Evolutionary conservation across 2,113 vertebrate species (phyloP), one percentile per base, ranked within the genome.

Genomic region (Dissostichus mawsoni): DNA sequence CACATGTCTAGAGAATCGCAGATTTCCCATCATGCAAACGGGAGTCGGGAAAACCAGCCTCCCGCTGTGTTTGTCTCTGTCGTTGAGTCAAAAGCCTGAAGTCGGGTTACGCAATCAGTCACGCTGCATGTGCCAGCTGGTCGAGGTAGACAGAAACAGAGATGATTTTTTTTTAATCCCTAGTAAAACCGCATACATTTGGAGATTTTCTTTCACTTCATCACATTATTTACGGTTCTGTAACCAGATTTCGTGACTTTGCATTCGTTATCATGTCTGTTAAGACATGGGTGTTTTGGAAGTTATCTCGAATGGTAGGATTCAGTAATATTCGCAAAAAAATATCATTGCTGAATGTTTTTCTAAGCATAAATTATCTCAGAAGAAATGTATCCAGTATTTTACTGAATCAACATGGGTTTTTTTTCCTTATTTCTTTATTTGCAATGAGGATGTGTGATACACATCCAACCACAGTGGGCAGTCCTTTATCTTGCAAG

Each of bases 31-130:
- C 74, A 76, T 72, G 66, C 3, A 10, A 44, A 62, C 14, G 25
- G 52, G 44, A 72, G 52, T 70, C 3, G 25, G 52, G 18, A 57
- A 51, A 80, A 62, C 44, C 77, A 57, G 68, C 64, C 57, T 74
- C 55, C 74, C 13, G 48, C 67, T 68, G 57, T 78, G 66, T 44
- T 55, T 50, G 69, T 56, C 23, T 53, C 33, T 78, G 83, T 50
- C 70, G n/a, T 67, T 25, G 76, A 83, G 85, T 84, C 79, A 87
- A 87, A 90, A 88, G 85, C 86, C 50, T 18, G 13, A 76, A 69
- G 69, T 57, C 23, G 44, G 51, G 52, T 95, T 95, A 95, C 55
- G 81, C 75, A 94, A 94, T 90, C 86, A 78, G 74, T 80, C 84
- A 57, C 23, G 48, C 72, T 33, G 55, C 82, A 69, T 89, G 85